phyloP scores from a whole-genome alignment of 2,797 vertebrate genomes.

The Todus mexicanus region DNA sequence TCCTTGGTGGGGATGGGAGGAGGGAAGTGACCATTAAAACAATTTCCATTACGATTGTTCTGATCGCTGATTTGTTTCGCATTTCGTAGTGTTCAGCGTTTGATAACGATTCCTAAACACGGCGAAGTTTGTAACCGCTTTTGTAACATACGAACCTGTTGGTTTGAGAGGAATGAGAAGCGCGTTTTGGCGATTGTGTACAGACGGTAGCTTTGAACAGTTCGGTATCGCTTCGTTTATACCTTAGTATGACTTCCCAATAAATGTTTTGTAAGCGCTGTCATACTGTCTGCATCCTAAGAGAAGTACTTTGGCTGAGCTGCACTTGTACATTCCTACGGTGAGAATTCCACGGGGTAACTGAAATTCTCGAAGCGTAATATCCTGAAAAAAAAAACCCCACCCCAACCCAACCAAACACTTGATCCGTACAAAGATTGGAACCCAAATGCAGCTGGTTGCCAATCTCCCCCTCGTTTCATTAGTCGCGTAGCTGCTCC shows the following conservation, averaged over 20 bases:
- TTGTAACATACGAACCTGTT: slow-evolving; percentile 62
- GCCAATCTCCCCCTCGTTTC: slow-evolving; percentile 29
- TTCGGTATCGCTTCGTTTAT: slow-evolving; percentile 57
- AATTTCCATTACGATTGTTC: slow-evolving; percentile 70
- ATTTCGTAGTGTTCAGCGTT: slow-evolving; percentile 66
- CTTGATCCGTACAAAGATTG: slow-evolving; percentile 16
- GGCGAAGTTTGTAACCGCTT: slow-evolving; percentile 68
- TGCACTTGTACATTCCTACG: slow-evolving; percentile 39
- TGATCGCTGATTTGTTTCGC: slow-evolving; percentile 61
- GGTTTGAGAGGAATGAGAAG: slow-evolving; percentile 20
- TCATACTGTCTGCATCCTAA: slow-evolving; percentile 37
- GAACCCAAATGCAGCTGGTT: slow-evolving; percentile 44
- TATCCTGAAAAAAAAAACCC: neutral
- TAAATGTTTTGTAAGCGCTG: slow-evolving; percentile 52
- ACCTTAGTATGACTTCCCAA: slow-evolving; percentile 51
- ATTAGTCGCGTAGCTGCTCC: slow-evolving; percentile 12
- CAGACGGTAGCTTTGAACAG: slow-evolving; percentile 52
- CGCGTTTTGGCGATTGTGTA: slow-evolving; percentile 60
- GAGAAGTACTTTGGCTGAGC: slow-evolving; percentile 37
- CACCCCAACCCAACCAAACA: neutral
- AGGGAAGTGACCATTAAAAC: slow-evolving; percentile 22
- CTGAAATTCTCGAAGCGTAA: neutral
- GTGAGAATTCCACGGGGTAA: slow-evolving; percentile 18
- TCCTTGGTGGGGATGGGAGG: slow-evolving; percentile 63
- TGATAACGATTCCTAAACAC: slow-evolving; percentile 29